phyloP scores from a whole-genome alignment of 2,888 invertebrate genomes.

The Lypha dubia region DNA sequence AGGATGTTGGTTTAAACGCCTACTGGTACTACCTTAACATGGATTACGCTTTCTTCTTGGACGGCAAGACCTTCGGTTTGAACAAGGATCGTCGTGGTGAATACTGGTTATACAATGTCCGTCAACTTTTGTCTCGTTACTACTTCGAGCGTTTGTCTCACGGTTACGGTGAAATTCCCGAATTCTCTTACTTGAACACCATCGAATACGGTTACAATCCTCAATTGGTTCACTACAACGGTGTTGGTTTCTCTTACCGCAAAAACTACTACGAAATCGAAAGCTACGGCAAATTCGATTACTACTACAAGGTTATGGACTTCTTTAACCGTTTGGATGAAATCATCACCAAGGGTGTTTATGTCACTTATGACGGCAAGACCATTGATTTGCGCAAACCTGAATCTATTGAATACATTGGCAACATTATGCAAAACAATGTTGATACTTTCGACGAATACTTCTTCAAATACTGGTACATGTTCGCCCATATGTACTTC shows the following conservation, averaged over 20 bases:
- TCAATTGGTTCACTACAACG: constrained; percentile 86
- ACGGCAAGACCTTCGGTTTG: too few relatives aligned
- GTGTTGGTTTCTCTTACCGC: constrained; percentile 86
- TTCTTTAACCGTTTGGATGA: constrained; percentile 83
- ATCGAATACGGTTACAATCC: constrained; percentile 86
- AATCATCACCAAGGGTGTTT: constrained; percentile 84
- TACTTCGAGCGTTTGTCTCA: constrained; percentile 90
- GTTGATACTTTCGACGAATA: constrained; percentile 78
- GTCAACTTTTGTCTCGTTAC: constrained; percentile 85
- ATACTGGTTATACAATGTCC: too few relatives aligned
- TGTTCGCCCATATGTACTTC: constrained; percentile 70
- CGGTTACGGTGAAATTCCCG: constrained; percentile 87
- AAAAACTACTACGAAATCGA: constrained; percentile 84
- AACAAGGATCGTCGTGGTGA: too few relatives aligned
- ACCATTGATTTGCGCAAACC: constrained; percentile 76
- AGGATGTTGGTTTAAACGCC: too few relatives aligned
- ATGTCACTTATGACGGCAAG: constrained; percentile 75
- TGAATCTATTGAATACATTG: constrained; percentile 85
- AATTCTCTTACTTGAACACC: constrained; percentile 84
- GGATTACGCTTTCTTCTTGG: too few relatives aligned
- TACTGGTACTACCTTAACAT: too few relatives aligned
- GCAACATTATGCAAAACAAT: constrained; percentile 84
- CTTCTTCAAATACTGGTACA: constrained; percentile 75
- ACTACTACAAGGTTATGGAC: constrained; percentile 57
- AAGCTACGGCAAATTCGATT: constrained; percentile 80